A percentile compares a stretch with the other conserved stretches of the same genome.
Evolutionary conservation across 1,140 invertebrate genomes (phyloP).

Genomic region (Heterodera carotae): DNA sequence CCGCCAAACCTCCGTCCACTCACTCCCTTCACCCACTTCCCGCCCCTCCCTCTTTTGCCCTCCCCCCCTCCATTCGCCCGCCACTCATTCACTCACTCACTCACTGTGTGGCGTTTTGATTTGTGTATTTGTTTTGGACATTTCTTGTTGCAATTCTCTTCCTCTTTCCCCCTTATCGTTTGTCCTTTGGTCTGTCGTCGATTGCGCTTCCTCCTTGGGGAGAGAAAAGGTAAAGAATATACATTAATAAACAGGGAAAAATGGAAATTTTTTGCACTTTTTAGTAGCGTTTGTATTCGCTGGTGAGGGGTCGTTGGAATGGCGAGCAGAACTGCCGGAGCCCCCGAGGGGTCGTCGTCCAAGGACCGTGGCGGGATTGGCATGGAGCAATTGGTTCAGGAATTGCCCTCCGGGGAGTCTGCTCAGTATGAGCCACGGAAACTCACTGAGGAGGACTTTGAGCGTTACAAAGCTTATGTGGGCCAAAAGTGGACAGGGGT

Average conservation of each 20-base stretch:
- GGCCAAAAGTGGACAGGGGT: slow-evolving; percentile 40
- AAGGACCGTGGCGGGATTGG: not conserved
- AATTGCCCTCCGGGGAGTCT: not conserved
- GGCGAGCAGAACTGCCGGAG: slow-evolving; percentile 19
- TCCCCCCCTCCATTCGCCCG: not conserved
- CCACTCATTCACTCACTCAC: not conserved
- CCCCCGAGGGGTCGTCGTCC: slow-evolving; percentile 6
- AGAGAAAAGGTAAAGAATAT: not conserved
- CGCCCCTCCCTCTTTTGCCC: not conserved
- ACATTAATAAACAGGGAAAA: not conserved
- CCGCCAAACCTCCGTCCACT: not conserved
- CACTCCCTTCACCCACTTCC: not conserved
- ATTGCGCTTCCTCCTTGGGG: not conserved
- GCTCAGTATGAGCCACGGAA: slow-evolving; percentile 11
- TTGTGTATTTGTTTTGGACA: slow-evolving; percentile 7
- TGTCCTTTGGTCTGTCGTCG: slow-evolving; percentile 1
- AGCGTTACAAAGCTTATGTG: slow-evolving; percentile 35
- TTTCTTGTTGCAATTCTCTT: slow-evolving; percentile 23
- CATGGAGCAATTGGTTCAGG: not conserved
- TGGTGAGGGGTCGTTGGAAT: slow-evolving; percentile 9
- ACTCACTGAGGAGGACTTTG: slow-evolving; percentile 36
- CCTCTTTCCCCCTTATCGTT: not conserved
- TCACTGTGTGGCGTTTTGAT: slow-evolving; percentile 12
- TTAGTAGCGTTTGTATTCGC: not conserved
- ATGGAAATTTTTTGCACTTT: not conserved